phyloP scores from a whole-genome alignment of 92 coral and sea anemone species.

The Epizoanthus illoricatus region DNA sequence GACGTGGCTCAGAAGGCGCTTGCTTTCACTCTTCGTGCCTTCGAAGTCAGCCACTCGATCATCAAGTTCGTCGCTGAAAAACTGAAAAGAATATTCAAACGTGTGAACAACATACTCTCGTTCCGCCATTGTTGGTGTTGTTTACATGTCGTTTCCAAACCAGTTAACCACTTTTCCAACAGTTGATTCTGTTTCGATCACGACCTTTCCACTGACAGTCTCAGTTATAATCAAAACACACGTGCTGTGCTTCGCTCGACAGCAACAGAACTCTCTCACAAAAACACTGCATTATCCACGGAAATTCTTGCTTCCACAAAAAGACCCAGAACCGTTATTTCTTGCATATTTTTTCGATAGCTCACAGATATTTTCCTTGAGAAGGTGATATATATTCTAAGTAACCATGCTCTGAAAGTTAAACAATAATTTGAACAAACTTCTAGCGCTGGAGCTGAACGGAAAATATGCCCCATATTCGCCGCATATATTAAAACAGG shows the following conservation, averaged over 20 bases:
- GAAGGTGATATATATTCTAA: background rate
- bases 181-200: background rate
- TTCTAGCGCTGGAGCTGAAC: background rate
- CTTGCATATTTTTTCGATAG: background rate
- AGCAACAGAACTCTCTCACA: background rate
- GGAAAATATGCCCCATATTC: slow-evolving; percentile 19
- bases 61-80: slow-evolving; percentile 88
- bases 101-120: slow-evolving; percentile 61
- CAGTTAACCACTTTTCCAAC: background rate
- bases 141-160: slow-evolving; percentile 7
- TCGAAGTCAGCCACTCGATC: slow-evolving; percentile 77
- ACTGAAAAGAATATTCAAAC: slow-evolving; percentile 87
- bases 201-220: background rate
- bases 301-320: background rate
- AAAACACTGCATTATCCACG: background rate
- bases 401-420: slow-evolving; percentile 46
- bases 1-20: slow-evolving; percentile 65
- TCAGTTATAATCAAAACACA: background rate
- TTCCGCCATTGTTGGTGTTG: slow-evolving; percentile 48
- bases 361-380: background rate
- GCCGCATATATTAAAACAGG: slow-evolving; percentile 51
- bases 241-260: background rate
- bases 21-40: slow-evolving; percentile 73
- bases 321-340: background rate
- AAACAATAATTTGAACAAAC: background rate